These are phyloP conservation scores for Epinotia bilunana DNA, from an alignment of 2,888 invertebrate species.

Conservation along the genomic window DNA sequence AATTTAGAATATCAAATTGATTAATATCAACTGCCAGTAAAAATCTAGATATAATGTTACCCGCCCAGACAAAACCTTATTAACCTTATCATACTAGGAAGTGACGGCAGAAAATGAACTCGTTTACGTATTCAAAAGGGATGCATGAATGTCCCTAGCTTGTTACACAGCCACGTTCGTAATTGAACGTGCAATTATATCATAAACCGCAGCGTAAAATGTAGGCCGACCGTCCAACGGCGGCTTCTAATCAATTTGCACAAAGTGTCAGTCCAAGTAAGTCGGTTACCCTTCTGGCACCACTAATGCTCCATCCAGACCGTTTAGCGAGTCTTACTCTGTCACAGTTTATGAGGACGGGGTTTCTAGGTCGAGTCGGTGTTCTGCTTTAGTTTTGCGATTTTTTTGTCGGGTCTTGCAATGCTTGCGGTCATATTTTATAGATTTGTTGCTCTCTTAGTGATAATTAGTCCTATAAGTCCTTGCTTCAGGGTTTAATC, in stretches of 20 bases:
- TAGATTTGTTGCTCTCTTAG: too few species aligned
- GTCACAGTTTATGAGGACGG: constrained; percentile 33
- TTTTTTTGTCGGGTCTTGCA: background rate
- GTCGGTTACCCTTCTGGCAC: constrained; percentile 50
- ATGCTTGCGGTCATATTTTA: too few species aligned
- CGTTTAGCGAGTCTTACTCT: constrained; percentile 53
- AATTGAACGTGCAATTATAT: background rate
- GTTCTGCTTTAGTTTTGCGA: background rate
- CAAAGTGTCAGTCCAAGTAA: constrained; percentile 64
- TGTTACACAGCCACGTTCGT: background rate
- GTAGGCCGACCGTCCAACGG: constrained; percentile 1
- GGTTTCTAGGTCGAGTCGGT: constrained; percentile 4
- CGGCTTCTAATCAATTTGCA: constrained; percentile 56
- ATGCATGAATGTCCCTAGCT: too few species aligned
- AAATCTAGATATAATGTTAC: too few species aligned
- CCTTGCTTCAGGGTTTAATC: too few species aligned
- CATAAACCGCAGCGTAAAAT: constrained; percentile 12
- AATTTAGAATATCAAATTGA: too few species aligned
- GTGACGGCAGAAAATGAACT: too few species aligned
- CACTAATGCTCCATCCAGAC: constrained; percentile 64
- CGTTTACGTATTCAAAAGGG: too few species aligned
- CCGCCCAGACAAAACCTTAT: too few species aligned
- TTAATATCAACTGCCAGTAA: too few species aligned
- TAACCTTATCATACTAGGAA: too few species aligned
- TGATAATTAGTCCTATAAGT: too few species aligned